Conservation (phyloP, 2,888 invertebrate genomes). For the Fabriciana adippe region DNA sequence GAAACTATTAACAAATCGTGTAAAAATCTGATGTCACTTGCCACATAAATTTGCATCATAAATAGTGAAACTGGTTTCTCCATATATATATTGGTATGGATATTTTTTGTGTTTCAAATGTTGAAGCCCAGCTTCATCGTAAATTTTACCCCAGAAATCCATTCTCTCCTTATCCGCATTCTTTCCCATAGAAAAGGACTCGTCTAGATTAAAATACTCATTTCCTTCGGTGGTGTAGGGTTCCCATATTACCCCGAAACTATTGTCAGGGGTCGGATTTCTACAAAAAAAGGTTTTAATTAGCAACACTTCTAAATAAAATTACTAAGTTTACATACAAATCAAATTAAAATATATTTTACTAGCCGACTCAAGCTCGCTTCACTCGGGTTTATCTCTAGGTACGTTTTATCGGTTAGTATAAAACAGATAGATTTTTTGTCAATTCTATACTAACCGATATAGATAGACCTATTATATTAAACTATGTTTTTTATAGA, state of each 20-base stretch:
- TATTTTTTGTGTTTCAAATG: conserved; percentile 23
- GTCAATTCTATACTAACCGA: no score
- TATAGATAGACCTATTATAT: no score
- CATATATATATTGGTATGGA: background rate
- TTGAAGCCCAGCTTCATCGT: conserved; percentile 57
- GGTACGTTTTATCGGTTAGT: no score
- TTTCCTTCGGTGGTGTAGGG: conserved; percentile 49
- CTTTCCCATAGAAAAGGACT: conserved; percentile 50
- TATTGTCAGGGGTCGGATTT: conserved; percentile 59
- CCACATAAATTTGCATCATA: conserved; percentile 5
- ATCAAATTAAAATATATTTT: background rate
- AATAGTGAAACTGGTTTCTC: conserved; percentile 3
- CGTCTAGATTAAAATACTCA: conserved; percentile 62
- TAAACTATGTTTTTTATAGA: no score
- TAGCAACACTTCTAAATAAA: background rate
- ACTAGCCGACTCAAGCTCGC: no score
- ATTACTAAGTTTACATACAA: background rate
- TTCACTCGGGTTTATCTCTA: background rate
- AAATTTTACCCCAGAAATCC: conserved; percentile 69
- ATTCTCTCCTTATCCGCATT: conserved; percentile 57
- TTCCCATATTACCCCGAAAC: conserved; percentile 60
- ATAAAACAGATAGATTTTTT: no score
- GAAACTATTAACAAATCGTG: no score
- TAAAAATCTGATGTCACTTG: no score
- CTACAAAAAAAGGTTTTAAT: conserved; percentile 46